Evolutionary conservation across 1,140 invertebrate species (phyloP), one percentile per base, ranked within the genome.

Genomic region (Rhopalosiphum maidis): DNA sequence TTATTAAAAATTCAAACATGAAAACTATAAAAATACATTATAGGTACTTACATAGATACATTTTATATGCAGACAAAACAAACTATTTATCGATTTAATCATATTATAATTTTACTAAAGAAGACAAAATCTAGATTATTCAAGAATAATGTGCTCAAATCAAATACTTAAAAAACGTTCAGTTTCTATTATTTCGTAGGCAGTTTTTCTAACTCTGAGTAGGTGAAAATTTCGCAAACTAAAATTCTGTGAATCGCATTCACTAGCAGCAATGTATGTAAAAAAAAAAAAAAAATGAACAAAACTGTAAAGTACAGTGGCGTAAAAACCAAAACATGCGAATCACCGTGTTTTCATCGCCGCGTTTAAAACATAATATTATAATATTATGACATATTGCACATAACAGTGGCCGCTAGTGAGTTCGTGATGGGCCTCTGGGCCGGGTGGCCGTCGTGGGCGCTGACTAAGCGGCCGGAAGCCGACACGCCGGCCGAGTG

Each of bases 381-480:
- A 43, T 85, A 85, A 43, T 43, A 3, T 23, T 30, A 43, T 85
- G 43, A 43, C 25, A 3, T 30, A 9, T 30, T 15, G 30, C 25
- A 37, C 11, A 23, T 43, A 23, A 30, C 3, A 88, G 86, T 88
- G 18, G 35, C 88, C 6, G 35, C 51, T 22, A 35, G 94, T 25
- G 93, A 94, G 41, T 87, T 94, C 25, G 85, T 94, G 1, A 96
- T 96, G 35, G 97, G 97, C 51, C 96, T 96, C 89, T 96, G 96
- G 89, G 95, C 97, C 94, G 97, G 96, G 83, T 98, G 97, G 97
- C 97, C 97, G 0, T 98, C 97, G 21, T 97, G 97, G 0, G 95
- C 97, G 25, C 95, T 96, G 18, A 96, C 96, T 94, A 95, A 98
- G 21, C 94, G 96, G 83, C 94, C 94, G 2, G 11, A 90, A 25